Evolutionary conservation across 1,140 invertebrate species (phyloP).

Genomic region (Listronotus oregonensis): DNA sequence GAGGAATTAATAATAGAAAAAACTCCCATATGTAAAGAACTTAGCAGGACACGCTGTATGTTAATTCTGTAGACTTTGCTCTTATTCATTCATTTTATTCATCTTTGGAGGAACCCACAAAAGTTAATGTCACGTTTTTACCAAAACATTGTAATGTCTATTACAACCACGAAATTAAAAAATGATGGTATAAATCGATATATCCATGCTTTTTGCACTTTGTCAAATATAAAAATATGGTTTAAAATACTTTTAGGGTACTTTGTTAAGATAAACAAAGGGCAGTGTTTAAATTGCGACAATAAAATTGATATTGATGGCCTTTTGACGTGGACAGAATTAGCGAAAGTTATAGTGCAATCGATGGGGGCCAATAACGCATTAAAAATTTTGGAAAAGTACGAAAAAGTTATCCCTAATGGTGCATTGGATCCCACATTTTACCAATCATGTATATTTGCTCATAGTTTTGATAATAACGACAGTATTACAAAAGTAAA

Average conservation of each 20-base stretch:
- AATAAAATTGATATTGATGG: constrained; percentile 41
- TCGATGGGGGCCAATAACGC: constrained; percentile 50
- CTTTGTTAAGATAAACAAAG: constrained; percentile 48
- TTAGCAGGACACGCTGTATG: too few species aligned
- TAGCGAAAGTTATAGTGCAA: constrained; percentile 51
- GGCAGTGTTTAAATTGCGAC: constrained; percentile 54
- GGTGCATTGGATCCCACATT: constrained; percentile 50
- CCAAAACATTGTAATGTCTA: too few species aligned
- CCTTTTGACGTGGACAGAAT: constrained; percentile 51
- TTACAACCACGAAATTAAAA: too few species aligned
- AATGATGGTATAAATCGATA: too few species aligned
- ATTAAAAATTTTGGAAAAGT: constrained; percentile 49
- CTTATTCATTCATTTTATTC: too few species aligned
- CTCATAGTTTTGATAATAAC: constrained; percentile 19
- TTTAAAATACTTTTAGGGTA: constrained; percentile 13
- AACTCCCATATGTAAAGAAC: too few species aligned
- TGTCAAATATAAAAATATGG: too few species aligned
- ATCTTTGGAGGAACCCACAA: too few species aligned
- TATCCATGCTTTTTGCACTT: too few species aligned
- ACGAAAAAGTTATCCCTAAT: constrained; percentile 52
- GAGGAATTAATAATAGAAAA: too few species aligned
- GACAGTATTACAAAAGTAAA: constrained; percentile 13
- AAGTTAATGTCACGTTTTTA: too few species aligned
- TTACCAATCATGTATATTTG: constrained; percentile 53
- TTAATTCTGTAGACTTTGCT: too few species aligned